These are phyloP conservation scores for Chironomus tentans DNA, from an alignment of 2,888 invertebrate genomes.

Conservation along the genomic window DNA sequence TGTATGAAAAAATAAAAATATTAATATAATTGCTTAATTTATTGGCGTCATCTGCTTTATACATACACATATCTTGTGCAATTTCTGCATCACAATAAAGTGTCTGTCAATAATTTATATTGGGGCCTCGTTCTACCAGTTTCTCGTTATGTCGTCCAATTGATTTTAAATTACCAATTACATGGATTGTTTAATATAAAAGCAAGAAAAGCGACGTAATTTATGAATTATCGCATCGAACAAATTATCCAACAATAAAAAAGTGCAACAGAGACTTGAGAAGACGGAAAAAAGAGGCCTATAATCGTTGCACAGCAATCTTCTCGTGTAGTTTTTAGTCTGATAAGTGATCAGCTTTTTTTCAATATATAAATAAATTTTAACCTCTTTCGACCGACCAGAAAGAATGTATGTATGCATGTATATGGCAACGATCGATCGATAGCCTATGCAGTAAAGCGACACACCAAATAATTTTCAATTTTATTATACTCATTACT, in stretches of 20 bases:
- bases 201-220: background rate
- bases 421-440: too few relatives aligned
- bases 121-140: background rate
- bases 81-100: background rate
- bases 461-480: too few relatives aligned
- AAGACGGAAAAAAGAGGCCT: too few relatives aligned
- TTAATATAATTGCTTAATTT: constrained; percentile 6
- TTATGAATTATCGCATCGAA: background rate
- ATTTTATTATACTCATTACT: too few relatives aligned
- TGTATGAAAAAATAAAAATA: background rate
- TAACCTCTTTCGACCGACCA: too few relatives aligned
- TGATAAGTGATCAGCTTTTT: background rate
- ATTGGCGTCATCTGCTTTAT: constrained; percentile 6
- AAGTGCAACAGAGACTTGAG: background rate
- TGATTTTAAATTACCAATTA: background rate
- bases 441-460: too few relatives aligned
- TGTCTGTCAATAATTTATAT: background rate
- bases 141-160: background rate
- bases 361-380: background rate
- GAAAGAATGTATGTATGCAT: too few relatives aligned
- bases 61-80: background rate
- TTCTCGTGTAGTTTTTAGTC: background rate
- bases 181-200: background rate
- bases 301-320: background rate
- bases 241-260: background rate